Conservation (phyloP, 2,113 vertebrate genomes). For the Cacatua alba region DNA sequence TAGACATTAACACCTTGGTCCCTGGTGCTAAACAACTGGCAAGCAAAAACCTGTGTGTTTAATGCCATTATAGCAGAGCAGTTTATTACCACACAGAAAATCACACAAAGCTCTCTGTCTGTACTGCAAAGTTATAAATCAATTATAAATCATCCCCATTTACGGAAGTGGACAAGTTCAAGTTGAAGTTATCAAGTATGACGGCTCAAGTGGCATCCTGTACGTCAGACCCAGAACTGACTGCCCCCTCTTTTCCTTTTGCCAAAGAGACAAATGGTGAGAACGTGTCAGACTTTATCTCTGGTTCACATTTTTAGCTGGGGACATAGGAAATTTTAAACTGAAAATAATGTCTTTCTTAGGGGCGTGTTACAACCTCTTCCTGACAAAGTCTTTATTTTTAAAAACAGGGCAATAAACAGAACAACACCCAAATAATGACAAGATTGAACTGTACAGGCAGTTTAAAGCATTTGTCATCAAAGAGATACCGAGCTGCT, state of each 20-base stretch:
- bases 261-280: conserved; percentile 67
- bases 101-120: neutral
- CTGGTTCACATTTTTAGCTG: conserved; percentile 38
- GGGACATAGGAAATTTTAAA: conserved; percentile 64
- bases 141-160: conserved; percentile 40
- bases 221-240: conserved; percentile 68
- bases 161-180: conserved; percentile 57
- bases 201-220: conserved; percentile 60
- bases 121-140: conserved; percentile 17
- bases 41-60: neutral
- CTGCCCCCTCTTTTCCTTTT: conserved; percentile 71
- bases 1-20: neutral
- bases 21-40: neutral
- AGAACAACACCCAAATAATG: conserved; percentile 50
- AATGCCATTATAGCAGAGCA: neutral
- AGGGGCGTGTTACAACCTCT: conserved; percentile 12
- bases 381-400: conserved; percentile 47
- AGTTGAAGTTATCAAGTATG: conserved; percentile 63
- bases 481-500: neutral
- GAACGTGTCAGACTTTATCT: conserved; percentile 67
- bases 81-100: neutral
- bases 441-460: neutral
- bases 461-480: neutral
- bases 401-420: conserved; percentile 26
- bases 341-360: conserved; percentile 53